A percentile compares a stretch with the other conserved stretches of the same genome.
phyloP scores from a whole-genome alignment of 2,113 vertebrate genomes.

The Psephotus haematonotus region DNA sequence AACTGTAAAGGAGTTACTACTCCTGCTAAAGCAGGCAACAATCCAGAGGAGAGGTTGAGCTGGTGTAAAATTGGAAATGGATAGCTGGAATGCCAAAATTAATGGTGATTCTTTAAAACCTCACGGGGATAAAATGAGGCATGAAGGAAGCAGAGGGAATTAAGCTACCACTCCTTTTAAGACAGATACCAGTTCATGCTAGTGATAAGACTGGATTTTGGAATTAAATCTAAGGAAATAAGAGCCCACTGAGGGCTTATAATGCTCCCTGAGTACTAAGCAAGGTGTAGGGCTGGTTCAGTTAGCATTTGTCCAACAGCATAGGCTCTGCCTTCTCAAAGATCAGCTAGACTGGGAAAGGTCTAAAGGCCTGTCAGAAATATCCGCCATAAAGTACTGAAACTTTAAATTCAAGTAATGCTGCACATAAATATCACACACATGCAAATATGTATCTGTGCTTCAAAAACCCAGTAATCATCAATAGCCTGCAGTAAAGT shows the following conservation, averaged over 20 bases:
- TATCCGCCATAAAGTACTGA: not conserved
- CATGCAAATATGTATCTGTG: not conserved
- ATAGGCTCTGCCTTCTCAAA: not conserved
- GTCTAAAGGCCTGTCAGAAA: not conserved
- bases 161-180: not conserved
- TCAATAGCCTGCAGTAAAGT: not conserved
- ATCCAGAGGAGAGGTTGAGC: not conserved
- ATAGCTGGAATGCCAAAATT: not conserved
- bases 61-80: not conserved
- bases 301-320: not conserved
- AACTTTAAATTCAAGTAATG: not conserved
- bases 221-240: not conserved
- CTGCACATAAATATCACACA: not conserved
- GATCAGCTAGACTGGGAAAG: not conserved
- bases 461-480: not conserved
- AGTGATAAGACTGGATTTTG: not conserved
- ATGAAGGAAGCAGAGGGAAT: not conserved
- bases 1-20: not conserved
- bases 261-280: not conserved
- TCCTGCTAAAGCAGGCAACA: not conserved
- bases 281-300: rapidly evolving
- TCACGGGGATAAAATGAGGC: not conserved
- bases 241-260: not conserved
- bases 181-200: not conserved
- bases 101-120: not conserved